These are phyloP conservation scores for Watsonalla binaria DNA, from an alignment of 2,888 invertebrate species.

Conservation along the genomic window DNA sequence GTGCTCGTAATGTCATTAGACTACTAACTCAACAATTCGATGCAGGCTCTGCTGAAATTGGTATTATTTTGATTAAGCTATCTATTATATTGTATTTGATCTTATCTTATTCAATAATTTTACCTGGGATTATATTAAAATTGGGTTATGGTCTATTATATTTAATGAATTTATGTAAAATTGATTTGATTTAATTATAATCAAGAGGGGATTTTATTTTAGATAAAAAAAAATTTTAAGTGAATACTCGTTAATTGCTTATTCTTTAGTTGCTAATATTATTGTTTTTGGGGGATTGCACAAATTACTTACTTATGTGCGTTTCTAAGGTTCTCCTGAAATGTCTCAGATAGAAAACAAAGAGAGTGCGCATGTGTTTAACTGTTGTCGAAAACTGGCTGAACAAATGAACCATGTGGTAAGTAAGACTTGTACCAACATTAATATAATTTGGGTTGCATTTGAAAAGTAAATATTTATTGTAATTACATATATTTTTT, in stretches of 20 bases:
- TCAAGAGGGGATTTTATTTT: too few relatives aligned
- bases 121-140: too few relatives aligned
- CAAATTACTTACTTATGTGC: not conserved
- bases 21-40: conserved; percentile 40
- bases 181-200: too few relatives aligned
- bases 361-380: conserved; percentile 12
- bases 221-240: too few relatives aligned
- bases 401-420: conserved; percentile 39
- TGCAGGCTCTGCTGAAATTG: conserved; percentile 31
- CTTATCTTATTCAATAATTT: too few relatives aligned
- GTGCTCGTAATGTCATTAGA: conserved; percentile 35
- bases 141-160: too few relatives aligned
- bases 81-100: conserved; percentile 1
- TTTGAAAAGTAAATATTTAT: not conserved
- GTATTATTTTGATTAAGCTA: conserved; percentile 25
- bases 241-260: too few relatives aligned
- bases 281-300: not conserved
- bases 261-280: too few relatives aligned
- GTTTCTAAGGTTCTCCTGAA: not conserved
- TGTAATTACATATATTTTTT: not conserved
- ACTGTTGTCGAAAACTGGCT: conserved; percentile 31
- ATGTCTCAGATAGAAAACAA: conserved; percentile 11
- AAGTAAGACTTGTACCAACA: conserved; percentile 17
- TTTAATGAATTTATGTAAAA: too few relatives aligned
- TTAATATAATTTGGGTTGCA: not conserved